These are phyloP conservation scores for Rhyacichthys aspro DNA, from an alignment of 2,797 vertebrate genomes.

Conservation along the genomic window DNA sequence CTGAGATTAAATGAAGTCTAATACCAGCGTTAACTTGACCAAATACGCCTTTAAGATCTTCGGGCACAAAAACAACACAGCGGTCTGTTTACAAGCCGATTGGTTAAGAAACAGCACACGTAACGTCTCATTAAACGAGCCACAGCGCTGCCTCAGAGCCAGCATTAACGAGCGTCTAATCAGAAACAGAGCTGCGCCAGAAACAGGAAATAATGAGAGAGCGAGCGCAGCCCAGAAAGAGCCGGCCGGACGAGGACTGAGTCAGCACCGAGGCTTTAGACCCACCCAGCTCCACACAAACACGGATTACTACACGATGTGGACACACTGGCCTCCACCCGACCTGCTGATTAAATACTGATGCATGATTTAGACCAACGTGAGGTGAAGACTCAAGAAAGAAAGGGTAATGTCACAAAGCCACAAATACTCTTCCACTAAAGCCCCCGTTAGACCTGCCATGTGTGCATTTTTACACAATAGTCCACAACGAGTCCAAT, in stretches of 20 bases:
- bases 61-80: not conserved
- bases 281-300: constrained; percentile 31
- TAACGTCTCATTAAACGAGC: constrained; percentile 36
- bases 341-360: constrained; percentile 31
- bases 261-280: constrained; percentile 13
- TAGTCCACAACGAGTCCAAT: no score
- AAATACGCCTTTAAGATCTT: no score
- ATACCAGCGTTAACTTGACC: no score
- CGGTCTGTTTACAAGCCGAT: constrained; percentile 22
- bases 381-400: not conserved
- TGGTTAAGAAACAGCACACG: constrained; percentile 19
- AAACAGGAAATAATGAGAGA: constrained; percentile 56
- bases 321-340: constrained; percentile 16
- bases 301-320: constrained; percentile 19
- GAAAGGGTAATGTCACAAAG: no score
- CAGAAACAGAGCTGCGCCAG: constrained; percentile 24
- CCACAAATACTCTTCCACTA: no score
- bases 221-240: constrained; percentile 15
- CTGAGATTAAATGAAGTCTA: no score
- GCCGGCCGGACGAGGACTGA: constrained; percentile 14
- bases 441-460: no score
- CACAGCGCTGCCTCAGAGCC: constrained; percentile 25
- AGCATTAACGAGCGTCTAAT: constrained; percentile 41
- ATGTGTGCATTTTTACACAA: no score
- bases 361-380: not conserved